phyloP scores from a whole-genome alignment of 2,113 vertebrate species.

The Mus spicilegus region DNA sequence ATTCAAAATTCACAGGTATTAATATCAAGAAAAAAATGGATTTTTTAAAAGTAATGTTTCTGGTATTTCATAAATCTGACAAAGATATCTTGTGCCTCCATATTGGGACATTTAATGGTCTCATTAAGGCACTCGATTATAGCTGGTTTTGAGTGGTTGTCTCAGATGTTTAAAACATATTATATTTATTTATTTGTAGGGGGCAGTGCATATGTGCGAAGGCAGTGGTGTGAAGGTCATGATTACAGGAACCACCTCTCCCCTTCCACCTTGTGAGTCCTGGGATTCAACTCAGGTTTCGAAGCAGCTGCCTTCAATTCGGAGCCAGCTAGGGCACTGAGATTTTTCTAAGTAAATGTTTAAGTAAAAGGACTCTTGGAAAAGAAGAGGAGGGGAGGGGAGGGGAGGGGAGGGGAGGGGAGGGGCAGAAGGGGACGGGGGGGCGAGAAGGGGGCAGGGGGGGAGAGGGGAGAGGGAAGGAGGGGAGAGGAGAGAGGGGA shows the following conservation, averaged over 20 bases:
- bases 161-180: not conserved
- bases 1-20: not conserved
- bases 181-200: not conserved
- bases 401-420: too few species aligned
- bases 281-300: too few species aligned
- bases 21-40: not conserved
- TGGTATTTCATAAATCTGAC: not conserved
- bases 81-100: not conserved
- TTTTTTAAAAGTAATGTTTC: not conserved
- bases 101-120: not conserved
- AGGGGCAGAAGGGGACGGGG: too few species aligned
- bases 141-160: not conserved
- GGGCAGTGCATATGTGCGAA: not conserved
- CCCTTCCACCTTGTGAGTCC: not conserved
- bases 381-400: too few species aligned
- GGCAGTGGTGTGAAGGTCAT: too few species aligned
- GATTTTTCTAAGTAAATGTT: not conserved
- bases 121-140: not conserved
- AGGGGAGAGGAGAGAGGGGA: too few species aligned
- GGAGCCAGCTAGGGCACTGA: not conserved
- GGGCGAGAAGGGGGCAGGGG: too few species aligned
- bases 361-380: not conserved
- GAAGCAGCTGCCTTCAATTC: not conserved
- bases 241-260: not conserved
- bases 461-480: too few species aligned